Evolutionary conservation across 2,113 vertebrate species (phyloP).

Genomic region (Sprattus sprattus): DNA sequence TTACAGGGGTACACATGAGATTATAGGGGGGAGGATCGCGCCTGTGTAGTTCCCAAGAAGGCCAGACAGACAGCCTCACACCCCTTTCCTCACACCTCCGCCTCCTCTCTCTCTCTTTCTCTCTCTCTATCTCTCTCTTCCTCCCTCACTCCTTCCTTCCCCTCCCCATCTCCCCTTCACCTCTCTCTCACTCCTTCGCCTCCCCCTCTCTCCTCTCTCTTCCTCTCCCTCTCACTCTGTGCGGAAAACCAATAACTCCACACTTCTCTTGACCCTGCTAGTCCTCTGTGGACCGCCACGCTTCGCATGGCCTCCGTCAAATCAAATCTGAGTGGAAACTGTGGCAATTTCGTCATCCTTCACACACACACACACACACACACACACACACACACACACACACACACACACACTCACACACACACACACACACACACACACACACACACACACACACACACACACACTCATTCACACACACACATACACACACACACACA

Average conservation of each 20-base stretch:
- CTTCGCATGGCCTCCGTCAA: slow-evolving; percentile 5
- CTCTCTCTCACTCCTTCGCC: not conserved
- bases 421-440: slow-evolving; percentile 14
- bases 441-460: slow-evolving; percentile 4
- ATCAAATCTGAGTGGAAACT: slow-evolving; percentile 33
- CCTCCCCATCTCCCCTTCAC: not conserved
- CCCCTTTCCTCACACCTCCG: too few species aligned
- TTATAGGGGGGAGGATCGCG: too few species aligned
- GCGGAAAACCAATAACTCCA: slow-evolving; percentile 72
- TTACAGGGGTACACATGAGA: too few species aligned
- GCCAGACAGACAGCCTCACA: too few species aligned
- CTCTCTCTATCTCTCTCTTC: too few species aligned
- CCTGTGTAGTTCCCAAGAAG: too few species aligned
- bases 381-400: slow-evolving; percentile 20
- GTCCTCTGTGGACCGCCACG: slow-evolving; percentile 39
- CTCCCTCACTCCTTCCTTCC: too few species aligned
- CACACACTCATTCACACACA: slow-evolving; percentile 10
- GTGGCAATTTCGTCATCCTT: slow-evolving; percentile 27
- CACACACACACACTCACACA: not conserved
- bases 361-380: not conserved
- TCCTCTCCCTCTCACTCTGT: not conserved
- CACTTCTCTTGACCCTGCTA: slow-evolving; percentile 68
- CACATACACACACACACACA: not conserved
- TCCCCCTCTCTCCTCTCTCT: not conserved
- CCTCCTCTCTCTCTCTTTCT: too few species aligned